A percentile compares a stretch with the other conserved stretches of the same genome.
Evolutionary conservation across 1,140 invertebrate species (phyloP).

Genomic region (Sarcophaga bullata): DNA sequence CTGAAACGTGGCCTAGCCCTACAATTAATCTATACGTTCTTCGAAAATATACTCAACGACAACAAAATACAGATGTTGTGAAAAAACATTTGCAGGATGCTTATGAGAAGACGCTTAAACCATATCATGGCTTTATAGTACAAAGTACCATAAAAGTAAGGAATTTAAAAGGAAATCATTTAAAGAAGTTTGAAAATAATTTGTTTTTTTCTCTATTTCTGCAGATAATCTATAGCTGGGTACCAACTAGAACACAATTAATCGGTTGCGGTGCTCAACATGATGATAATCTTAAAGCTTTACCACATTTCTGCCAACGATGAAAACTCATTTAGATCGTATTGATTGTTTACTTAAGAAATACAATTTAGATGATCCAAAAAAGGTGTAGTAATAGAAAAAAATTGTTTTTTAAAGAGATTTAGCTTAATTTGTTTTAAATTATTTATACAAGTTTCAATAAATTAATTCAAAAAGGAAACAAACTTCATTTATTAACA

Average conservation of each 20-base stretch:
- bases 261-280: constrained; percentile 55
- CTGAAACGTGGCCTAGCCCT: constrained; percentile 62
- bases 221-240: constrained; percentile 62
- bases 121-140: constrained; percentile 64
- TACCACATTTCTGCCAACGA: constrained; percentile 55
- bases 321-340: constrained; percentile 54
- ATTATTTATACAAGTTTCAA: not conserved
- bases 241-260: constrained; percentile 58
- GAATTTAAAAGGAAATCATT: not conserved
- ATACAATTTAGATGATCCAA: constrained; percentile 57
- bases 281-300: constrained; percentile 56
- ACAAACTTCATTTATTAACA: constrained; percentile 17
- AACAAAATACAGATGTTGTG: constrained; percentile 52
- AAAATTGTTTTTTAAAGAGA: not conserved
- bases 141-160: constrained; percentile 62
- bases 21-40: constrained; percentile 62
- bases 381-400: constrained; percentile 50
- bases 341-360: constrained; percentile 56
- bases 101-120: constrained; percentile 62
- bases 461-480: not conserved
- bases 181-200: constrained; percentile 26
- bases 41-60: constrained; percentile 63
- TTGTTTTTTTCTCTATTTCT: constrained; percentile 39
- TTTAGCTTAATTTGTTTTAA: not conserved
- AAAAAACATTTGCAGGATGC: constrained; percentile 60